Evolutionary conservation across 2,113 vertebrate genomes (phyloP), one percentile per base, ranked within the genome.

Genomic region (Promerops cafer): DNA sequence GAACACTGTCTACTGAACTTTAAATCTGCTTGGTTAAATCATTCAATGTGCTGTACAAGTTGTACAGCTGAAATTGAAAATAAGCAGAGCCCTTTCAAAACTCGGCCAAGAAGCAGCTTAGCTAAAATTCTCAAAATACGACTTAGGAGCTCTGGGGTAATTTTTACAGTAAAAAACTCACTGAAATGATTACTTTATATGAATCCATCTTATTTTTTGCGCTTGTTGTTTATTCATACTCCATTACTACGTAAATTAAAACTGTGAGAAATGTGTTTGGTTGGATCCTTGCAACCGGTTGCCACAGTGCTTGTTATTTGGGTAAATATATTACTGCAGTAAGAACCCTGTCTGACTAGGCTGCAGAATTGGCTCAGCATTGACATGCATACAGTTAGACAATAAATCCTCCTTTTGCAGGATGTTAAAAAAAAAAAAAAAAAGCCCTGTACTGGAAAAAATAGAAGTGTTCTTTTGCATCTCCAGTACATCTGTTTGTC

Each of bases 1-100:
- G 96, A 97, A 90, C 93, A 77, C 95, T 97, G 93, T 97, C 97
- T 96, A 75, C 96, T 96, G 96, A 97, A 95, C 96, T 96, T 95
- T 95, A 95, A 95, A 96, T 96, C 91, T 97, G 81, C 95, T 96
- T 95, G 95, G 93, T 96, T 96, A 96, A 97, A 97, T 93, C 95
- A 92, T 87, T 95, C 81, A 57, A 2, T 94, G 88, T 96, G 94
- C 92, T 93, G 96, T 84, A 91, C 91, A 80, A 83, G 59, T 95
- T 96, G 94, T 97, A 92, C 96, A 95, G 96, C 86, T 96, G 94
- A 94, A 96, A 95, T 71, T 92, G 93, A 96, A 95, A 96, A 95
- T 96, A 93, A 95, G 90, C 83, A 95, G 95, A 95, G 72, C 72
- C 72, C 49, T 92, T 84, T 42, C 31, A 69, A 82, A 94, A 79